Evolutionary conservation across 1,140 invertebrate species (phyloP).

Genomic region (Hestina assimilis): DNA sequence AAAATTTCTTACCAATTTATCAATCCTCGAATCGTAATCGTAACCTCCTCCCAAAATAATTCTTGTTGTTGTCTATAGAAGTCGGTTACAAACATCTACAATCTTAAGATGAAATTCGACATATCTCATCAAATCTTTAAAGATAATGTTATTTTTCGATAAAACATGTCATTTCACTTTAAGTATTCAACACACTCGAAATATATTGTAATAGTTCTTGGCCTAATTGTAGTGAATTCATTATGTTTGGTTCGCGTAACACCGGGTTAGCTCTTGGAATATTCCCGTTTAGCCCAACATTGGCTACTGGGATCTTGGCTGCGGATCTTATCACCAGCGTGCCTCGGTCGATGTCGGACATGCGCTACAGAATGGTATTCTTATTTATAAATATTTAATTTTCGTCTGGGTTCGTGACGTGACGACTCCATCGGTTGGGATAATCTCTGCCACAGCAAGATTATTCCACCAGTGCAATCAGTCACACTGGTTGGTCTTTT

Average conservation of each 20-base stretch:
- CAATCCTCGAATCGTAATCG: no score
- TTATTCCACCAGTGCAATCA: no score
- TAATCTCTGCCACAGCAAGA: no score
- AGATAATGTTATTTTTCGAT: conserved; percentile 10
- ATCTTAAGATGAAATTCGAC: conserved; percentile 6
- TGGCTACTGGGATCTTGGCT: conserved; percentile 30
- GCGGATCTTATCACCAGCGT: conserved; percentile 26
- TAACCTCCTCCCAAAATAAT: no score
- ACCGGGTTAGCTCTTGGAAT: conserved; percentile 28
- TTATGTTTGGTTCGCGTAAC: conserved; percentile 30
- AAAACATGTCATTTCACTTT: not conserved
- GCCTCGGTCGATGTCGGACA: conserved; percentile 5
- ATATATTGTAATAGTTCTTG: not conserved
- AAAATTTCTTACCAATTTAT: no score
- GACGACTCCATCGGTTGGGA: no score
- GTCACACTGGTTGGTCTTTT: no score
- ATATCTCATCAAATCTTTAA: not conserved
- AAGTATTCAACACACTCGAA: not conserved
- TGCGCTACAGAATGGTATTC: conserved; percentile 12
- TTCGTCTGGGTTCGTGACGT: no score
- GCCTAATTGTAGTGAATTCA: not conserved
- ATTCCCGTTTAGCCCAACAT: conserved; percentile 30
- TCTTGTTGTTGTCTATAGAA: no score
- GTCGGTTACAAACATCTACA: no score
- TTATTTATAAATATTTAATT: not conserved